These are phyloP conservation scores for Hemaris fuciformis DNA, from an alignment of 2,888 invertebrate species.

Conservation along the genomic window DNA sequence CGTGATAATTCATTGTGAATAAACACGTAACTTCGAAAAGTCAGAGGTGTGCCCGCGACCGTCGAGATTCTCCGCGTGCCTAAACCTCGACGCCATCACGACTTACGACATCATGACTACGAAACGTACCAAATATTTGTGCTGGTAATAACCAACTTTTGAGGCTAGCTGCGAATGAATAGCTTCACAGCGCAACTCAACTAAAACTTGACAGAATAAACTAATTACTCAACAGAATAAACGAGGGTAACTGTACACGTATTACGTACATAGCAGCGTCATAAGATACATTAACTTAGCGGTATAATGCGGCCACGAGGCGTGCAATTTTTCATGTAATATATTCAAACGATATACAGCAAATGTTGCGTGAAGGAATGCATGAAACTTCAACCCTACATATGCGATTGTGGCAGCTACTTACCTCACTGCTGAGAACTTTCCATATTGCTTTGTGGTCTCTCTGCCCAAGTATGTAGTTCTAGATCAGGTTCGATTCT, in stretches of 20 bases:
- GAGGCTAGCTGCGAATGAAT: no score
- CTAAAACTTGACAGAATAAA: background rate
- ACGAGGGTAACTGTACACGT: background rate
- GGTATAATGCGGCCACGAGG: background rate
- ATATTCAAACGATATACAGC: constrained; percentile 45
- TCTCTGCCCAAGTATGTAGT: no score
- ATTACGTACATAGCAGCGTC: background rate
- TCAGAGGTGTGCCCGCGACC: no score
- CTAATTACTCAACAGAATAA: background rate
- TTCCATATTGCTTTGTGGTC: constrained; percentile 15
- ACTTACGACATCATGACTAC: no score
- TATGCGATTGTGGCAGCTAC: background rate
- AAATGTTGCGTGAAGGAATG: constrained; percentile 50
- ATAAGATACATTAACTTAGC: background rate
- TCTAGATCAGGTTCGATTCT: no score
- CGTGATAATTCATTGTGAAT: no score
- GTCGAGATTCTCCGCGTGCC: no score
- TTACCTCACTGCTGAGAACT: constrained; percentile 1
- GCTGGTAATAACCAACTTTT: no score
- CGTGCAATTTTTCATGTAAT: constrained; percentile 62
- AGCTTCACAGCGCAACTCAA: background rate
- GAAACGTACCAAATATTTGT: no score
- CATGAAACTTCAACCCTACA: background rate
- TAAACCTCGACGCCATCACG: no score
- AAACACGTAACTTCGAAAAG: no score